phyloP scores from a whole-genome alignment of 2,113 vertebrate genomes.

The Heterochromis multidens region DNA sequence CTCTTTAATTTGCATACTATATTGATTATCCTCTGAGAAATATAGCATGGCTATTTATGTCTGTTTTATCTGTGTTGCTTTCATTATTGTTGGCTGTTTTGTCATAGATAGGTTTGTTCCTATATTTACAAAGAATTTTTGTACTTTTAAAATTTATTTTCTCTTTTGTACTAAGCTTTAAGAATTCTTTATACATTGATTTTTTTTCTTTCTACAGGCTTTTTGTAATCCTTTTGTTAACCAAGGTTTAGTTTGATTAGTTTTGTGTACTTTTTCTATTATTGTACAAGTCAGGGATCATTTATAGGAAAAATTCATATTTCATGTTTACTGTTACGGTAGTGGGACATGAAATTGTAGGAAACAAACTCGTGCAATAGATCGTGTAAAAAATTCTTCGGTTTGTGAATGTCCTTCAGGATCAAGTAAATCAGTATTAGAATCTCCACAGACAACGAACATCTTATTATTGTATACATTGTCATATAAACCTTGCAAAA shows the following conservation, averaged over 20 bases:
- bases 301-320: not conserved
- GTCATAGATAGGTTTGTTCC: not conserved
- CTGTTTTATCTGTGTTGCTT: not conserved
- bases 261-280: not conserved
- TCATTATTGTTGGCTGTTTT: not conserved
- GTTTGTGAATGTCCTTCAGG: not conserved
- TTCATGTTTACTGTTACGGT: not conserved
- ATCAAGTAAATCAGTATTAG: not conserved
- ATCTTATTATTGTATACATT: not conserved
- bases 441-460: not conserved
- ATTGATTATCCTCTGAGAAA: not conserved
- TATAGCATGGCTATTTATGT: not conserved
- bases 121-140: not conserved
- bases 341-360: not conserved
- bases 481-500: not conserved
- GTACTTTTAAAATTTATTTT: not conserved
- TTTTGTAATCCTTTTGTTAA: no score
- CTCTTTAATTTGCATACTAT: no score
- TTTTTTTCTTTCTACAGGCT: not conserved
- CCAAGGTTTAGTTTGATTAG: no score
- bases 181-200: accelerated
- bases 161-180: not conserved
- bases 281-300: not conserved
- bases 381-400: not conserved
- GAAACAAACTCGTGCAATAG: not conserved